Evolutionary conservation across 2,113 vertebrate genomes (phyloP), one percentile per base, ranked within the genome.

Genomic region (Cochlearius cochlearius): DNA sequence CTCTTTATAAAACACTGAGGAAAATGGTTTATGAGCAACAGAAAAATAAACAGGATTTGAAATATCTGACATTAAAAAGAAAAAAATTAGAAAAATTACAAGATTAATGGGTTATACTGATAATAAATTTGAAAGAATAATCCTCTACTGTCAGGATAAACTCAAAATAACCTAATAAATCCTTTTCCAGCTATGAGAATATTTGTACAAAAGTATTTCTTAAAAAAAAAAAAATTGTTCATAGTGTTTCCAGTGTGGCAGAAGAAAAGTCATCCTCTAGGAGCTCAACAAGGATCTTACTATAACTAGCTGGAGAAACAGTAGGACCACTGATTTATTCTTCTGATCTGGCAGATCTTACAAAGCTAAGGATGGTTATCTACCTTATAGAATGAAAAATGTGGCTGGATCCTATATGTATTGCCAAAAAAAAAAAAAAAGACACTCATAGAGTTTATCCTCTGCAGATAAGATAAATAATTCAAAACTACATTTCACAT

Each of bases 21-120:
- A 67, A 76, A 84, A 62, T 27, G 5, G 14, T 74, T 77, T 78
- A 45, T 59, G 15, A 75, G 12, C 43, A 89, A 41, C 5, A 52
- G 34, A 50, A 77, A 92, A 87, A 84, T 67, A 89, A 94, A 67
- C 20, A 82, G 43, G 11, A 94, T 43, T 92, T 89, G 21, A 88
- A 91, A 63, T 25, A 78, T 25, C 25, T 76, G 66, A 81, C 38
- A 68, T 52, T 36, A n/a, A 60, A 71, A 49, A 29, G 10, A 23
- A 29, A 78, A 39, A 32, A 55, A 12, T 1, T 9, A 39, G 10
- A 58, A 64, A 88, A 91, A 26, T 49, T 2, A 52, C 60, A 91
- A 86, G 73, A 78, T 55, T 63, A 78, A 80, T 63, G 32, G 23
- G 19, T 16, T 71, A 47, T 36, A 36, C 8, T 34, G 23, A 53